Percentiles rank a stretch among this genome's conserved stretches.
These are phyloP conservation scores for Lampris incognitus DNA, from an alignment of 2,113 vertebrate species.

Conservation along the genomic window DNA sequence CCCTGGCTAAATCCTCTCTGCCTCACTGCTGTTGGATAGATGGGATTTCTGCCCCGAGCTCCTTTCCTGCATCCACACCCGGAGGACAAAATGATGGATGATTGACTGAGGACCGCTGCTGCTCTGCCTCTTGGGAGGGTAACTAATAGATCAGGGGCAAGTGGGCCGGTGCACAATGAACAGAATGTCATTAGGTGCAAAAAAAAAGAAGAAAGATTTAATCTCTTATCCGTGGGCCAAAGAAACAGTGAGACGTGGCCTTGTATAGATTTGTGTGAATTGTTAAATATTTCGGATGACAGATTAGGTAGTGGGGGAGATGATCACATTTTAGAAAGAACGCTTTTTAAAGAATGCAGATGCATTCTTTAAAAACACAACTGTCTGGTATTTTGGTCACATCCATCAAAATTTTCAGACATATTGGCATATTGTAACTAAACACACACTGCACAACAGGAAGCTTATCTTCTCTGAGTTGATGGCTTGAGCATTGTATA, in stretches of 20 bases:
- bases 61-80: constrained; percentile 47
- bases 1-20: constrained; percentile 38
- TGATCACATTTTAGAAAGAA: constrained; percentile 19
- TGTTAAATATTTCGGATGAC: constrained; percentile 31
- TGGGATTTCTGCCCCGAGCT: constrained; percentile 54
- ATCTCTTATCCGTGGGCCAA: constrained; percentile 43
- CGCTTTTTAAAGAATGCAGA: constrained; percentile 7
- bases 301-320: constrained; percentile 16
- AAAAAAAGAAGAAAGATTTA: constrained; percentile 15
- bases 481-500: constrained; percentile 39
- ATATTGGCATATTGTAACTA: not conserved
- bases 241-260: constrained; percentile 17
- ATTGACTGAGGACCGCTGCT: constrained; percentile 59
- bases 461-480: constrained; percentile 21
- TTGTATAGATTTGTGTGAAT: constrained; percentile 29
- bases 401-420: not conserved
- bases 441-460: not conserved
- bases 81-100: constrained; percentile 65
- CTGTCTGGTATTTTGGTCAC: constrained; percentile 3
- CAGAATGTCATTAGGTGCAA: constrained; percentile 25
- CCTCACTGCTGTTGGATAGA: constrained; percentile 50
- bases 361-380: not conserved
- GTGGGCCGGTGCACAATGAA: constrained; percentile 25
- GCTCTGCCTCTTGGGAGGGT: constrained; percentile 57
- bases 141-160: constrained; percentile 57